Evolutionary conservation across 2,797 vertebrate genomes (phyloP).

Genomic region (Brachyalestes nurse): DNA sequence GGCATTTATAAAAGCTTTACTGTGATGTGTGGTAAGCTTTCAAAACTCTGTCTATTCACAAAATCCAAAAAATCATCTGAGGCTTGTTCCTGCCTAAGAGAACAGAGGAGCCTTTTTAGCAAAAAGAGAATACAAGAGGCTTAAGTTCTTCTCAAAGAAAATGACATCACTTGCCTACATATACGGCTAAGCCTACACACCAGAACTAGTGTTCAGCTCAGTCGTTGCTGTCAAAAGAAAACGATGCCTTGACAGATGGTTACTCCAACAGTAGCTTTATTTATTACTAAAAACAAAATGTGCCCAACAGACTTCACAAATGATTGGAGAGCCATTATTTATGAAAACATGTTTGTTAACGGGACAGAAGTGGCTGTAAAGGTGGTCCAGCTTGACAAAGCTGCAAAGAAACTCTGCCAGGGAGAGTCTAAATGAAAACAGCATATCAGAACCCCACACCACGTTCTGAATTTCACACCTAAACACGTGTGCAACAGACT

Average conservation of each 20-base stretch:
- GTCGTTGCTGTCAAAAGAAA: slow-evolving; percentile 6
- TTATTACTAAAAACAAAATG: background rate
- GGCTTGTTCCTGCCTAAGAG: slow-evolving; percentile 2
- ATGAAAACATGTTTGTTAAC: background rate
- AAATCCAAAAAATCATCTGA: background rate
- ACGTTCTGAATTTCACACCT: background rate
- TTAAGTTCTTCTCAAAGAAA: slow-evolving; percentile 22
- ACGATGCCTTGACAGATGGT: slow-evolving; percentile 9
- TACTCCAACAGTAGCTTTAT: background rate
- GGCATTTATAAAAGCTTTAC: too few relatives aligned
- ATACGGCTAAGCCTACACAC: background rate
- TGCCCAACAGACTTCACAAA: background rate
- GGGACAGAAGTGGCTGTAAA: background rate
- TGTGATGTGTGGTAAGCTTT: too few relatives aligned
- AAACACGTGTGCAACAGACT: background rate
- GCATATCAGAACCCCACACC: background rate
- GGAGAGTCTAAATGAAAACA: background rate
- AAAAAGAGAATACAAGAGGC: background rate
- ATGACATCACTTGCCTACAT: background rate
- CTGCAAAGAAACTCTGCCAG: background rate
- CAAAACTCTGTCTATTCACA: too few relatives aligned
- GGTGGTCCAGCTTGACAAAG: background rate
- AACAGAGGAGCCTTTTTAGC: slow-evolving; percentile 6
- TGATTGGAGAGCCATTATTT: background rate
- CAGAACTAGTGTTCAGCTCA: slow-evolving; percentile 43